Base-by-base conservation (phyloP, 2,888 invertebrate species). In the Ectemnius cavifrons region DNA sequence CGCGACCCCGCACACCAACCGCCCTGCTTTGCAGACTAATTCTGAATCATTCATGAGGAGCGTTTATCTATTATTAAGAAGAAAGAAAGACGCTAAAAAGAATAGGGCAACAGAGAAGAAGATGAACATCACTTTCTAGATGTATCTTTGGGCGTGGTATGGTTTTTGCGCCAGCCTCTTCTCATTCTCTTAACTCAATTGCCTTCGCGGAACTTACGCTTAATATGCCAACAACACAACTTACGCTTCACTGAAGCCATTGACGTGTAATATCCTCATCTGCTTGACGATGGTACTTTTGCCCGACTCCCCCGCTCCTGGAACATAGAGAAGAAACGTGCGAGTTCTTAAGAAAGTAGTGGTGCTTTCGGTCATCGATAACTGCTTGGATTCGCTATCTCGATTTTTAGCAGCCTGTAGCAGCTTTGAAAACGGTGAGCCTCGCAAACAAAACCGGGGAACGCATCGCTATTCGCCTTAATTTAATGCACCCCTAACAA, bases 211-310 rank as follows among this genome's bases (percentile, higher is more conserved):
- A 28, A 58, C 66, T 73, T 62, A 63, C 23, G 27, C 23, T 18
- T 23, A 52, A 47, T 63, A 64, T 63, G 45, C 11, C 14, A 23
- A 16, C 46, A 60, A 64, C 66, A 73, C 81, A 77, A 92, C 94
- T 93, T 92, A 95, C 94, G 95, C 95, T 92, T 98, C 97, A 90
- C 97, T 98, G 94, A 99, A 99, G 85, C 99, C 99, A 94, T 99
- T 97, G 86, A 99, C 99, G 94, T 99, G 99, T 89, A 99, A 94
- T 92, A 99, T 99, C 91, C 98, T 95, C 99, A 99, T 99, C 94
- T 99, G 99, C 93, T 99, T 99, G 90, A 99, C 99, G 92, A 99
- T 99, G 86, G 99, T 99, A 89, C 99, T 99, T 94, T 99, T 99
- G 88, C 99, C 99, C 75, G 99, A 99, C 93, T 99, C 99, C 90